Percentiles rank a stretch among this genome's conserved stretches.
Evolutionary conservation across 1,140 invertebrate genomes (phyloP).

Genomic region (Trissolcus basalis): DNA sequence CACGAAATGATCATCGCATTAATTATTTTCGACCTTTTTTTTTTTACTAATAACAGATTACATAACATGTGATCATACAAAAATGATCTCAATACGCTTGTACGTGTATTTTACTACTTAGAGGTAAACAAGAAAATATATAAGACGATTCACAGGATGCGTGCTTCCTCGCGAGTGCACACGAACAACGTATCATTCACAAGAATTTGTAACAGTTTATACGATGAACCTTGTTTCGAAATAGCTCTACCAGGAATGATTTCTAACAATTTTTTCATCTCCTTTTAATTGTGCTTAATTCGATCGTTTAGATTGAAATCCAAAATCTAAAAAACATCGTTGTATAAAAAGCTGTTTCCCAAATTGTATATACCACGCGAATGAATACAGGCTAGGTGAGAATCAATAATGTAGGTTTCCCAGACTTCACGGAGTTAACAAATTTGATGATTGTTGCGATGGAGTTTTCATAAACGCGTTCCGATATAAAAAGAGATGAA

Average conservation of each 20-base stretch:
- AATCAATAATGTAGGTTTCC: no score
- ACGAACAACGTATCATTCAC: slow-evolving; percentile 71
- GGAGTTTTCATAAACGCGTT: slow-evolving; percentile 18
- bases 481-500: slow-evolving; percentile 29
- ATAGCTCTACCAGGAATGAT: slow-evolving; percentile 47
- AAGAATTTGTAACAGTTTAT: slow-evolving; percentile 69
- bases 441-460: slow-evolving; percentile 12
- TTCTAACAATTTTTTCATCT: slow-evolving; percentile 19
- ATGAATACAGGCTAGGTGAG: no score
- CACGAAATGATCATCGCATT: no score
- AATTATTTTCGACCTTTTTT: no score
- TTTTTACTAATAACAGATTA: no score
- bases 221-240: slow-evolving; percentile 61
- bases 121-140: slow-evolving; percentile 50
- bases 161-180: slow-evolving; percentile 69
- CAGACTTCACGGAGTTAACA: background rate
- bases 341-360: slow-evolving; percentile 1
- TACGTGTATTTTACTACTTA: slow-evolving; percentile 7
- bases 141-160: slow-evolving; percentile 63
- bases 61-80: no score
- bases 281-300: slow-evolving; percentile 21
- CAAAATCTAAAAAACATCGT: slow-evolving; percentile 10
- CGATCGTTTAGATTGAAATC: slow-evolving; percentile 17
- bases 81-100: background rate
- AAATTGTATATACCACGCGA: no score